Evolutionary conservation across 1,140 invertebrate genomes (phyloP).

Genomic region (Drosophila kanapiae): DNA sequence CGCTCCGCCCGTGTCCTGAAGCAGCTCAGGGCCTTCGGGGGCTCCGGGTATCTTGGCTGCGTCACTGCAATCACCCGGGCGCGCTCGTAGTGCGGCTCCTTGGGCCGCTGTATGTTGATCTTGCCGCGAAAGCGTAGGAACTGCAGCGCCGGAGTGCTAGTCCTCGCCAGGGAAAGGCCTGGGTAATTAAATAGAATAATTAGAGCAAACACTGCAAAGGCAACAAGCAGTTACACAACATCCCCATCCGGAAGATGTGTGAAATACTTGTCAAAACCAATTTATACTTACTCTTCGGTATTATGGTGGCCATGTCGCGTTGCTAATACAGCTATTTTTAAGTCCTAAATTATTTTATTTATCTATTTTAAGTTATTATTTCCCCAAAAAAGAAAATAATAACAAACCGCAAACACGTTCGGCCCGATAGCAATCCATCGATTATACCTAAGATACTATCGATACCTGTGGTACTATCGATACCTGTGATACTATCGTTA

Average conservation of each 20-base stretch:
- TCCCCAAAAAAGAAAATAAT: constrained; percentile 6
- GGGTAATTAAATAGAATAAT: neutral
- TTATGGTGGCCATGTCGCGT: constrained; percentile 2
- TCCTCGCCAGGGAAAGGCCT: constrained; percentile 76
- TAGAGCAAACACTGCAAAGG: no score
- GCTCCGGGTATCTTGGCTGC: constrained; percentile 86
- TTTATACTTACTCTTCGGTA: constrained; percentile 1
- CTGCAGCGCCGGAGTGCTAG: constrained; percentile 85
- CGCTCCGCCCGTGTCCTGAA: constrained; percentile 57
- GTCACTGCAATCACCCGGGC: constrained; percentile 88
- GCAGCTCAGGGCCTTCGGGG: constrained; percentile 55
- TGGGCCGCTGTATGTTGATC: constrained; percentile 91
- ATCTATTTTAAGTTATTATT: neutral
- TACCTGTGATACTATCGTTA: no score
- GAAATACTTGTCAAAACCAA: neutral
- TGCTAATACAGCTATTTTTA: neutral
- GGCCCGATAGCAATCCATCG: neutral
- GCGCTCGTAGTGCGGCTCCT: constrained; percentile 88
- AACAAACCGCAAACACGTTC: constrained; percentile 11
- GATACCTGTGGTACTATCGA: neutral
- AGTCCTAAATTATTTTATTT: neutral
- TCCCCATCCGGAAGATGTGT: neutral
- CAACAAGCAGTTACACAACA: constrained; percentile 9
- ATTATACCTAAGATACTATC: neutral
- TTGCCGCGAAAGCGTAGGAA: constrained; percentile 89